Percentiles rank a stretch among this genome's conserved stretches.
Conservation (phyloP, 92 coral and sea anemone species). For the Heliopora coerulea region DNA sequence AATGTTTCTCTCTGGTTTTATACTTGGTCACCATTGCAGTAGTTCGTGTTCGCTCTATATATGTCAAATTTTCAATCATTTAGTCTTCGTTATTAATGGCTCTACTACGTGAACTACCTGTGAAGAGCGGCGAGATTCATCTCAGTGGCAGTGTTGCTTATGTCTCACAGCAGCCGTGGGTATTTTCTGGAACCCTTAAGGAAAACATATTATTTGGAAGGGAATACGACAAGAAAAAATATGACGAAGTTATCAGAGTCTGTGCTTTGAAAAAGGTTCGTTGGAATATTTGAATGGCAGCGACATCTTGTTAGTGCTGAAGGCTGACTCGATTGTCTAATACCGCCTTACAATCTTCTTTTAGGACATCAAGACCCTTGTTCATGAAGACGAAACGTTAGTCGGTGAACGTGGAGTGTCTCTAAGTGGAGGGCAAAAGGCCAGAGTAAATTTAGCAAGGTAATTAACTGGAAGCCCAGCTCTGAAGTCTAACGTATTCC, state of each 20-base stretch:
- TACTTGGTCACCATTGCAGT: too few relatives aligned
- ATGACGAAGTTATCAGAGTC: conserved; percentile 67
- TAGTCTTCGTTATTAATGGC: conserved; percentile 87
- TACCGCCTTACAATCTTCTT: too few relatives aligned
- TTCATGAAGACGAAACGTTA: conserved; percentile 61
- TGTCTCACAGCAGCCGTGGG: conserved; percentile 89
- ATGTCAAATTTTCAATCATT: neutral
- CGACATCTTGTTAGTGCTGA: neutral
- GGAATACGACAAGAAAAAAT: conserved; percentile 58
- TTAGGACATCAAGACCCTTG: conserved; percentile 51
- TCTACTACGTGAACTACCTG: conserved; percentile 75
- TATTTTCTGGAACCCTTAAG: conserved; percentile 89
- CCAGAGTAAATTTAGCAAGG: conserved; percentile 76
- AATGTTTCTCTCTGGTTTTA: too few relatives aligned
- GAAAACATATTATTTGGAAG: conserved; percentile 92
- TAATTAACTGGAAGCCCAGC: neutral
- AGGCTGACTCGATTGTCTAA: too few relatives aligned
- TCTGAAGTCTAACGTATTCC: neutral
- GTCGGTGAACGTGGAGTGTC: conserved; percentile 76
- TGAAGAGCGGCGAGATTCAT: conserved; percentile 62
- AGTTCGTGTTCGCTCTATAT: too few relatives aligned
- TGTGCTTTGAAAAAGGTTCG: conserved; percentile 86
- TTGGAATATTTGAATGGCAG: neutral
- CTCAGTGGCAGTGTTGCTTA: conserved; percentile 74
- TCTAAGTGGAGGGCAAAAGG: conserved; percentile 76